Base-by-base conservation (phyloP, 2,888 invertebrate species). In the Minunthozetes semirufus region DNA sequence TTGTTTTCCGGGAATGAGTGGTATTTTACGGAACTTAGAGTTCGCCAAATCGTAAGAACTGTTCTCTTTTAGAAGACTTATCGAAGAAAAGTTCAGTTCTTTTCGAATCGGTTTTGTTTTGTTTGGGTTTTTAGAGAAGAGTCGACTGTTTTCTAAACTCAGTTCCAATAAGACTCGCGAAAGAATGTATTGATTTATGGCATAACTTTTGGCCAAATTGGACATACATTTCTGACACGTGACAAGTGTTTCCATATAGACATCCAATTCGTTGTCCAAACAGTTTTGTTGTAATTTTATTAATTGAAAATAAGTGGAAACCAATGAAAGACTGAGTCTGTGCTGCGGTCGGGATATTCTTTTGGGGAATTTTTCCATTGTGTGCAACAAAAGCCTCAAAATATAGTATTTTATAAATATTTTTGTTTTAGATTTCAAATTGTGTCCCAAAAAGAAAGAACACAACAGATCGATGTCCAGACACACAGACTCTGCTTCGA, bases 181-280 rank as follows among this genome's bases (percentile, higher is more conserved):
- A n/a, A 76, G 22, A 38, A 76, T 75, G 48, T 76, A 53, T 63
- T 75, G 50, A 75, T 76, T 75, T 1, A 72, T 22, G 5, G 8
- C 19, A 22, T 72, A 66, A 22, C 46, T 63, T 61, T 33, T 61
- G 22, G 75, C 46, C 11, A 76, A 56, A 48, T 46, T 59, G 11
- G 75, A 66, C 66, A 76, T 68, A 22, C 29, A 56, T 25, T 75
- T 72, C 70, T 76, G 76, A 73, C 48, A 68, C 11, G 56, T 71
- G 0, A 66, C 53, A n/a, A 75, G n/a, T 13, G 56, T 48, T 25
- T 72, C 42, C 56, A 76, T 71, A 27, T 72, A 70, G 17, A 75
- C 13, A 25, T 68, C 71, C n/a, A 73, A n/a, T 22, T 75, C 29
- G 5, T 59, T 53, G 5, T 70, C 53, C 19, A 61, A 27, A 66